Evolutionary conservation across 2,113 vertebrate genomes (phyloP), one percentile per base, ranked within the genome.

Genomic region (Phoxinus phoxinus): DNA sequence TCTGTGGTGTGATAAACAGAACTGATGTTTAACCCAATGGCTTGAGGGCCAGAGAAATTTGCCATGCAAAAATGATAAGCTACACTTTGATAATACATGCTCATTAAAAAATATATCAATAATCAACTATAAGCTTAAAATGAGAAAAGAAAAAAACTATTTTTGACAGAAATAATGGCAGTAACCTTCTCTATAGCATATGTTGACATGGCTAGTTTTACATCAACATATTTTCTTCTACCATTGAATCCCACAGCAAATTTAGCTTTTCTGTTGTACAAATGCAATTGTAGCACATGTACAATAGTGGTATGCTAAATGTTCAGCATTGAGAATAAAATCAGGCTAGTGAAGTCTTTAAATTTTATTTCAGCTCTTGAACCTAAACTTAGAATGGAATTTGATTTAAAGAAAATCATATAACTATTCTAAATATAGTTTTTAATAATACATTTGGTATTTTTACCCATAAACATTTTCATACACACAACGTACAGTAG

Each of bases 1-100:
- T 87, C 94, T 94, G 65, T 73, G 80, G 35, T 46, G 56, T 53
- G 6, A 56, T 6, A 61, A 79, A 25, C n/a, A 73, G 19, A 37
- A 9, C n/a, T 37, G 48, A 72, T 25, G 71, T 46, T 63, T 13
- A 63, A 27, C 9, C 23, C 23, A 27, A 27, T 63, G 23, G 10
- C 3, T 27, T 63, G 53, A 56, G 19, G 53, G 19, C 53, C 19
- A 56, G 19, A 56, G 53, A 56, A 56, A 6, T 23, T 23, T 41
- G 0, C 0, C 30, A 61, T 13, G 0, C 1, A n/a, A 4, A 37
- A 21, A 4, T 11, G 6, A 10, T 37, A 37, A 21, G 65, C 7
- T 21, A 21, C 19, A 11, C 17, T 5, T 67, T 35, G 6, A 35
- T 4, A 27, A 17, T 23, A 23, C 35, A 41, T 72, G 17, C 35